phyloP scores from a whole-genome alignment of 2,113 vertebrate species.

The Macroglossus sobrinus region DNA sequence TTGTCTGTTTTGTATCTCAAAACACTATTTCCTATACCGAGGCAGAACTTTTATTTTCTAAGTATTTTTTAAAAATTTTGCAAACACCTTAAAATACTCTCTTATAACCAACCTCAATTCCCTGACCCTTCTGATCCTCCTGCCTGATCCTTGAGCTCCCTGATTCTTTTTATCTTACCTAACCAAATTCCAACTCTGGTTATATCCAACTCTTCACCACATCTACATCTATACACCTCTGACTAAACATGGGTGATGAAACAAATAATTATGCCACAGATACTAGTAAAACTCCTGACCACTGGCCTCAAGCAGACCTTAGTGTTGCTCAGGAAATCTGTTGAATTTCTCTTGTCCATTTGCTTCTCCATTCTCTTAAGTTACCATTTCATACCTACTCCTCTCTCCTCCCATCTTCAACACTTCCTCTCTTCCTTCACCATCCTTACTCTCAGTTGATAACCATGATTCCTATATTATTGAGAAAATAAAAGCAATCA shows the following conservation, averaged over 20 bases:
- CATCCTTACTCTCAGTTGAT: background rate
- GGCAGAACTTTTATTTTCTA: background rate
- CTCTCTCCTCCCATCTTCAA: background rate
- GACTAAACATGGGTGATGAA: background rate
- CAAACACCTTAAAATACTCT: background rate
- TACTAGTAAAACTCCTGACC: background rate
- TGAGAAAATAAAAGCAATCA: background rate
- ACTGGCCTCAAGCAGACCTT: background rate
- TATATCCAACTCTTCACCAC: background rate
- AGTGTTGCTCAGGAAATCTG: background rate
- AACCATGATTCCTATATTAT: background rate
- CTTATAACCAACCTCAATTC: background rate
- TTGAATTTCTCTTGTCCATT: background rate
- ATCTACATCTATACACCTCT: background rate
- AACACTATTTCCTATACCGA: background rate
- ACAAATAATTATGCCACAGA: background rate
- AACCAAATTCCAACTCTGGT: background rate
- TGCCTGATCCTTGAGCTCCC: background rate
- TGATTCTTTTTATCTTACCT: background rate
- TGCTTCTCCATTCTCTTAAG: background rate
- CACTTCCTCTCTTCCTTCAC: background rate
- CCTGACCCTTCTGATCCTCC: background rate
- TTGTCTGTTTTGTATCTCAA: background rate
- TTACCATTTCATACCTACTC: background rate
- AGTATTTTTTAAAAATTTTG: background rate